These are phyloP conservation scores for Cavia aperea DNA, from an alignment of 2,113 vertebrate species.

Conservation along the genomic window DNA sequence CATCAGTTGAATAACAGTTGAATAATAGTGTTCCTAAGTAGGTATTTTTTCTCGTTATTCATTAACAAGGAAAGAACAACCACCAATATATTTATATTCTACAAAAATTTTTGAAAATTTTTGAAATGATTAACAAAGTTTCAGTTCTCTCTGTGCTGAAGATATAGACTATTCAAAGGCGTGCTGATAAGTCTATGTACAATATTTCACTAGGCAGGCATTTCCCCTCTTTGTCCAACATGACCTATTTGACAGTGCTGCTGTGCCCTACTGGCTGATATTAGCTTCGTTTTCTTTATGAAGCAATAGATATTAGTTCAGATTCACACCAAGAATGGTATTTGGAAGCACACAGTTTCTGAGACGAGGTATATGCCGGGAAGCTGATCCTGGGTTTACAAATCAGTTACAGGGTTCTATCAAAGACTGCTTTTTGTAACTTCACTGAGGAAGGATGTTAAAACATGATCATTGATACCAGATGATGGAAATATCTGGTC, in stretches of 20 bases:
- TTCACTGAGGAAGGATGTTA: not conserved
- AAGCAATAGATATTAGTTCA: not conserved
- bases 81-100: slow-evolving; percentile 63
- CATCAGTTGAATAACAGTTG: slow-evolving; percentile 65
- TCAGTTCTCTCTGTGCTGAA: slow-evolving; percentile 53
- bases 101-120: slow-evolving; percentile 67
- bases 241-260: slow-evolving; percentile 33
- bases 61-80: slow-evolving; percentile 59
- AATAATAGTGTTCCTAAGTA: slow-evolving; percentile 67
- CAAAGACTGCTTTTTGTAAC: not conserved
- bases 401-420: not conserved
- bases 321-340: not conserved
- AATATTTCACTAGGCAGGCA: not conserved
- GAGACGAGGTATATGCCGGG: not conserved
- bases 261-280: not conserved
- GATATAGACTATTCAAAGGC: slow-evolving; percentile 65
- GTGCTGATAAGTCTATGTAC: slow-evolving; percentile 17
- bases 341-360: not conserved
- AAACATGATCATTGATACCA: not conserved
- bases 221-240: slow-evolving; percentile 8
- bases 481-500: not conserved
- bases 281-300: slow-evolving; percentile 1
- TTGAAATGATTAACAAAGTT: slow-evolving; percentile 69
- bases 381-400: not conserved
- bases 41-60: slow-evolving; percentile 60